phyloP scores from a whole-genome alignment of 2,888 invertebrate species.

The Rhodophaea formosa region DNA sequence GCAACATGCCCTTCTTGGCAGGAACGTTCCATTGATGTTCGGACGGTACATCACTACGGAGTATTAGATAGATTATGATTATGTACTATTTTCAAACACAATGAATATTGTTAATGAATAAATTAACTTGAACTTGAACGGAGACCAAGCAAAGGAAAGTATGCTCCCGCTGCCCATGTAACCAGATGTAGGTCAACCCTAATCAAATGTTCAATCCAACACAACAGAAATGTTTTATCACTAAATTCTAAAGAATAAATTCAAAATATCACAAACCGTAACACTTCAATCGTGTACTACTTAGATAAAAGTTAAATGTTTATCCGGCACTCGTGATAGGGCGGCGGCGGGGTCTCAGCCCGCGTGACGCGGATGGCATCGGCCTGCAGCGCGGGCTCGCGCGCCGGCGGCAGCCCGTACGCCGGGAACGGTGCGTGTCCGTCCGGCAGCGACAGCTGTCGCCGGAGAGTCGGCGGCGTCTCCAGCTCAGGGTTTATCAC shows the following conservation, averaged over 20 bases:
- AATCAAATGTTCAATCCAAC: background rate
- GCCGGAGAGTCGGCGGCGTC: slow-evolving; percentile 64
- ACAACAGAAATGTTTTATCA: background rate
- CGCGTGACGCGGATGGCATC: slow-evolving; percentile 60
- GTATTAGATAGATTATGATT: too few species aligned
- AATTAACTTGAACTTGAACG: too few species aligned
- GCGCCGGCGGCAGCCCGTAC: slow-evolving; percentile 48
- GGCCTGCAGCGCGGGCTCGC: slow-evolving; percentile 47
- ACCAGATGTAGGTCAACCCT: too few species aligned
- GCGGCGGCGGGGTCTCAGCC: slow-evolving; percentile 73
- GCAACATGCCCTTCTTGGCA: too few species aligned
- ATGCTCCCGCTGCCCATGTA: too few species aligned
- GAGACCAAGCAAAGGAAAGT: too few species aligned
- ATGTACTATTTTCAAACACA: too few species aligned
- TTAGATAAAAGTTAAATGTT: slow-evolving; percentile 37
- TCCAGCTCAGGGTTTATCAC: slow-evolving; percentile 60
- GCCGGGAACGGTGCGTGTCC: slow-evolving; percentile 45
- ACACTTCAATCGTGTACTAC: background rate
- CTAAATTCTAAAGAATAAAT: slow-evolving; percentile 4
- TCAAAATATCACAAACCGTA: slow-evolving; percentile 21
- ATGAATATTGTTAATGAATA: too few species aligned
- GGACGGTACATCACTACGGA: too few species aligned
- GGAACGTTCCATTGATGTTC: too few species aligned
- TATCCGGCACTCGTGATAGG: slow-evolving; percentile 66
- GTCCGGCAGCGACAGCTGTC: slow-evolving; percentile 59